Base-by-base conservation (phyloP, 2,888 invertebrate genomes). In the Rhagonycha lutea region DNA sequence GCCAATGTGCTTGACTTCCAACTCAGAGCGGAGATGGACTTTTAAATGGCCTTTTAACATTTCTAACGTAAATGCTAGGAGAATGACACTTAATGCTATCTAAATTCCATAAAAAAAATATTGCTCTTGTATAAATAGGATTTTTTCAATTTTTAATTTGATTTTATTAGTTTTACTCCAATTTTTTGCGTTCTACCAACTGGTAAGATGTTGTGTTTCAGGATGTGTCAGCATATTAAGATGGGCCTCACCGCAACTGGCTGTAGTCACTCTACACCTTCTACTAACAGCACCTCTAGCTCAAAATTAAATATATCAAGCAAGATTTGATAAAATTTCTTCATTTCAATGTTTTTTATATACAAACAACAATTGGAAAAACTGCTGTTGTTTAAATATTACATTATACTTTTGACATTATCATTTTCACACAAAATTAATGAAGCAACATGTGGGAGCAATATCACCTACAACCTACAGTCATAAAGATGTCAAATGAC, bases 251-350 rank as follows among this genome's bases (percentile, higher is more conserved):
- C 85, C 85, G 72, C 87, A 87, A 82, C 83, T 87, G 80, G 85
- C 85, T 80, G 84, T 87, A 82, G 85, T 86, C 83, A 85, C 87
- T 79, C 84, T 87, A 79, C 87, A 88, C 82, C 84, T 86, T 82
- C 82, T 86, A 82, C 84, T 86, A 80, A 84, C 83, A 78, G 85
- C 84, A 81, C 83, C 84, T 80, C 81, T 85, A 81, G 82, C 82
- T 82, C 84, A 83, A 81, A 85, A 86, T 84, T 86, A 85, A 85
- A 32, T 67, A 32, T 74, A 77, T 70, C 62, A 73, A 72, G 76
- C 60, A 73, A 70, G 72, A 75, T 78, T 72, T 79, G 79, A 78
- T 77, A 79, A 76, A 76, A 76, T 69, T 74, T 78, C 71, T 76
- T 68, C 76, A 74, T 75, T 78, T 72, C 74, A 70, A 76, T 68